Base-by-base conservation (phyloP, 2,113 vertebrate genomes). In the Hiodon alosoides region DNA sequence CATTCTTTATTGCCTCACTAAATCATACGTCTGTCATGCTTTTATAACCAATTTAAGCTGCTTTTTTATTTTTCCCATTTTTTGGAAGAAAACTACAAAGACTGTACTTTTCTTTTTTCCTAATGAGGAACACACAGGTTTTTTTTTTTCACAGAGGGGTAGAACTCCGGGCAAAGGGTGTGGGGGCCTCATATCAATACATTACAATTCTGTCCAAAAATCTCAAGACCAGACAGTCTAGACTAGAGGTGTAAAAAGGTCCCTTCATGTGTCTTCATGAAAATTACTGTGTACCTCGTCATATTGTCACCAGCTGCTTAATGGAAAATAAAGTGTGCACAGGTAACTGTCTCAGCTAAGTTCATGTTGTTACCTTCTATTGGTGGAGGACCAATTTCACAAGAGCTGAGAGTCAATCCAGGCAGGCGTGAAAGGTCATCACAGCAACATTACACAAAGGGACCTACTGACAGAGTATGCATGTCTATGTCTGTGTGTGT, bases 1-100 rank as follows among this genome's bases (percentile, higher is more conserved):
- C 81, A 75, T 80, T 91, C 84, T 91, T 91, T 90, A 91, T 91
- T 89, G 86, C 84, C 83, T 77, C 84, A 89, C 89, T 92, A 92
- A 91, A 92, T 92, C 90, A 91, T 85, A 83, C 57, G 82, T 87
- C 86, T 90, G 86, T 88, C 82, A 86, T 83, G 86, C 87, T 87
- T 92, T 90, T 88, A 90, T 87, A 90, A 89, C 85, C 88, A 84
- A 81, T 90, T 90, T 87, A 85, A 87, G 85, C 85, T 83, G 83
- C 86, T 89, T 92, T 90, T 85, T 89, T 87, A 84, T 83, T 83
- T 80, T 74, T 74, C 55, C 73, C 67, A 51, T 52, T 77, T 89
- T 88, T 85, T 83, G 82, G 81, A 87, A 86, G 83, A 81, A 80
- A 87, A 86, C 75, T 85, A 83, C 77, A 86, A 86, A 87, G 76